Conservation (phyloP, 1,140 invertebrate species). For the Macrobrachium rosenbergii region DNA sequence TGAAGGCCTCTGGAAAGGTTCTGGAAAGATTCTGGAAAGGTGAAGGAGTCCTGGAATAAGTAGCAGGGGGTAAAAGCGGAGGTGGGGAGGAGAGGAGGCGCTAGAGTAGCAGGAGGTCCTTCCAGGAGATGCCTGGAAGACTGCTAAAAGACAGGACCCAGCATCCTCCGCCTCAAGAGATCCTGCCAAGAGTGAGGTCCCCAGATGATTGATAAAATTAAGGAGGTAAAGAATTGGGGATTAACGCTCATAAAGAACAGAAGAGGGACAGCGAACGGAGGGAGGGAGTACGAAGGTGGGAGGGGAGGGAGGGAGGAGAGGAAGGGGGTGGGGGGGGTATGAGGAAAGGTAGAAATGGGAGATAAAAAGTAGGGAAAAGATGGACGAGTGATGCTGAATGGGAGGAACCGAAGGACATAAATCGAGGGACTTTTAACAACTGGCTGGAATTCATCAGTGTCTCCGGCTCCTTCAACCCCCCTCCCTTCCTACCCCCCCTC, state of each 20-base stretch:
- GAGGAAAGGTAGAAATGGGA: background rate
- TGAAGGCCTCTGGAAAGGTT: no score
- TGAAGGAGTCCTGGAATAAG: background rate
- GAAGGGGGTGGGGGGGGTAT: background rate
- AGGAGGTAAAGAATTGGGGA: background rate
- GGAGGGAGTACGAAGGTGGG: background rate
- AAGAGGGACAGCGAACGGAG: background rate
- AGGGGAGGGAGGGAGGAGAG: background rate
- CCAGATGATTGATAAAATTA: background rate
- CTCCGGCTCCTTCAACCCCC: background rate
- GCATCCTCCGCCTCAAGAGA: no score
- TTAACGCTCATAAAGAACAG: background rate
- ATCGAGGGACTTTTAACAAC: background rate
- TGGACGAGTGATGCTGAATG: background rate
- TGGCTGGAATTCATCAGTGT: background rate
- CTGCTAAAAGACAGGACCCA: no score
- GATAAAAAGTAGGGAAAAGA: constrained; percentile 1
- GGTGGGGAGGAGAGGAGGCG: background rate
- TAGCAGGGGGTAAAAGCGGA: background rate
- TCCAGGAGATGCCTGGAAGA: background rate
- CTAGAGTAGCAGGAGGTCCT: no score
- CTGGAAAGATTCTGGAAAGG: background rate
- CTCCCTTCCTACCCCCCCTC: background rate
- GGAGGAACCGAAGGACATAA: background rate
- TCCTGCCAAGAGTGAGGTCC: no score